phyloP scores from a whole-genome alignment of 2,797 vertebrate genomes.

The Pelochelys cantorii region DNA sequence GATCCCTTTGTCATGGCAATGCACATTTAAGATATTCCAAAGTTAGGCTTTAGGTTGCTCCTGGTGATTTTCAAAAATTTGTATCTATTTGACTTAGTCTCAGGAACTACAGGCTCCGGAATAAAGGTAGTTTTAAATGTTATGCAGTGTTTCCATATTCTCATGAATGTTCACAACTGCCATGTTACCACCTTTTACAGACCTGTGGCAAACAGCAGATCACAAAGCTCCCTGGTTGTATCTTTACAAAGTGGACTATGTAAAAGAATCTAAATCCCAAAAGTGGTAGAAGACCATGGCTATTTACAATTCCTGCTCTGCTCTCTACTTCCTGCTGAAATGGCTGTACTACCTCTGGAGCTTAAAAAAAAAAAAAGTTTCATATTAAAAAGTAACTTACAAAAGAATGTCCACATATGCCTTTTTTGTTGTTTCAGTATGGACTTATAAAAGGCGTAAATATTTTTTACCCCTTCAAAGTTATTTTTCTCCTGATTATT shows the following conservation, averaged over 20 bases:
- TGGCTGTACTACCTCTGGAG: not conserved
- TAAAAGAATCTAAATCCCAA: rapidly evolving
- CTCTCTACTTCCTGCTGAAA: not conserved
- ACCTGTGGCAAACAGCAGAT: not conserved
- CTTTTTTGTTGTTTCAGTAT: not conserved
- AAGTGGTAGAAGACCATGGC: rapidly evolving
- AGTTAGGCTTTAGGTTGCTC: not conserved
- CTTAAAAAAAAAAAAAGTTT: not conserved
- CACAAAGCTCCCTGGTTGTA: not conserved
- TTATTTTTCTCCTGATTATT: not conserved
- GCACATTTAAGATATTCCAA: not conserved
- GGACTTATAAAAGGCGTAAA: not conserved
- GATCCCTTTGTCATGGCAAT: not conserved
- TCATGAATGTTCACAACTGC: not conserved
- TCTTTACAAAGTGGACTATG: not conserved
- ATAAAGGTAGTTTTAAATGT: not conserved
- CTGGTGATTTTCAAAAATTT: not conserved
- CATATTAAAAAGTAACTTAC: not conserved
- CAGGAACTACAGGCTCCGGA: not conserved
- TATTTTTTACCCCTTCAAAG: not conserved
- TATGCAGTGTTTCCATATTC: not conserved
- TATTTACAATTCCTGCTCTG: not conserved
- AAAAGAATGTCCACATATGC: not conserved
- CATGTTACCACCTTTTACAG: not conserved
- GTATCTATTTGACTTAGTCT: too few species aligned